phyloP scores from a whole-genome alignment of 92 coral and sea anemone species.

The Ricordea florida region DNA sequence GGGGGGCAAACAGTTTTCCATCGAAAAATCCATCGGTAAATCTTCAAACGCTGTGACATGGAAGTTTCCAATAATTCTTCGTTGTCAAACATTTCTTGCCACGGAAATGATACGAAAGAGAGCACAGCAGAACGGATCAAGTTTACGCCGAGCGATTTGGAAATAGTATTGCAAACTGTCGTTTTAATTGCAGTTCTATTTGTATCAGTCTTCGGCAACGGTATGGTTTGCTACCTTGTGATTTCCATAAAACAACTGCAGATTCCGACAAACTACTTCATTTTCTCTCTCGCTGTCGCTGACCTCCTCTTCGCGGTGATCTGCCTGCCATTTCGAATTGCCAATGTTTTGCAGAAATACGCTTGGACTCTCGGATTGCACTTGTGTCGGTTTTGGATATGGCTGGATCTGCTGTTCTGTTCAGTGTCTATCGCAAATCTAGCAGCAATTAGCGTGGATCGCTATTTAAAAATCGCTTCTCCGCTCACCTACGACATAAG shows the following conservation, averaged over 20 bases:
- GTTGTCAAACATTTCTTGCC: background rate
- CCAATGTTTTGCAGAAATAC: conserved; percentile 52
- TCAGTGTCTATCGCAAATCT: conserved; percentile 86
- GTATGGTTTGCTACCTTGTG: conserved; percentile 80
- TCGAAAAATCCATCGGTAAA: too few species aligned
- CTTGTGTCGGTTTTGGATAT: conserved; percentile 79
- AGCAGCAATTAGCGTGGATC: conserved; percentile 93
- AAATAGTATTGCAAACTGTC: conserved; percentile 45
- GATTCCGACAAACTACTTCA: conserved; percentile 91
- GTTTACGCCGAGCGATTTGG: conserved; percentile 15
- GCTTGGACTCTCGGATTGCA: conserved; percentile 64
- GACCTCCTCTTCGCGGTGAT: conserved; percentile 84
- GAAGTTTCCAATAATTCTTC: background rate
- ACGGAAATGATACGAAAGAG: background rate
- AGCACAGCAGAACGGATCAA: background rate
- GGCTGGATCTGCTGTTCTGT: conserved; percentile 84
- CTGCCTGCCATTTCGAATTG: conserved; percentile 82
- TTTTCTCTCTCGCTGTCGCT: conserved; percentile 88
- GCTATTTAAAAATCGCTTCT: conserved; percentile 81
- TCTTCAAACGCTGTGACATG: background rate
- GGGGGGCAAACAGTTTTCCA: too few species aligned
- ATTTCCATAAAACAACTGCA: conserved; percentile 85
- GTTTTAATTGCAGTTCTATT: conserved; percentile 62
- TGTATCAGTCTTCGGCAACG: conserved; percentile 79
- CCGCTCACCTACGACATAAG: conserved; percentile 79